Evolutionary conservation across 1,140 invertebrate genomes (phyloP), one percentile per base, ranked within the genome.

Genomic region (Nephotettix cincticeps): DNA sequence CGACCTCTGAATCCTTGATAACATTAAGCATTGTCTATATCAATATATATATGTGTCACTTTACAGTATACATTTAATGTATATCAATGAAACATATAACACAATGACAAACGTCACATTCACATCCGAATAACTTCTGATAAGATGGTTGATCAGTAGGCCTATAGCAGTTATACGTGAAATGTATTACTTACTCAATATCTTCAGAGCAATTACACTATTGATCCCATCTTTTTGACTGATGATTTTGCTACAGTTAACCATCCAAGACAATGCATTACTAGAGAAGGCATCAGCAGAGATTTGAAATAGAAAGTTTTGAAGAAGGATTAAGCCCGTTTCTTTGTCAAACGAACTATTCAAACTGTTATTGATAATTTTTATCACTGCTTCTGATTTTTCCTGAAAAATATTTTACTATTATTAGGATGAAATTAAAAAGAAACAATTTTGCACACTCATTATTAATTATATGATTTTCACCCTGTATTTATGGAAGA

Each of bases 291-390:
- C 56, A 21, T 61, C 56, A 27, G 6, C n/a, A 11, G 56, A 27
- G 9, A 61, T 61, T 27, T 61, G 56, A 9, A 25, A 23, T 27
- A 61, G 23, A 23, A 2, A 61, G 23, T 3, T 14, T 61, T 21
- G 13, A 25, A 61, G 56, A 27, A 61, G 23, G 4, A 29, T 6
- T 21, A 61, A 23, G 4, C 56, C 56, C 25, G 25, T 61, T 61
- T 61, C 56, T 61, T 28, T 61, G 21, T 61, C 56, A 61, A 61
- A 61, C 1, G 56, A 61, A 27, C 25, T 61, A 29, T 61, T 61
- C 11, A 61, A 29, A 25, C 25, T 27, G 25, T 25, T 61, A n/a
- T 61, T 61, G 21, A 61, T 29, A 61, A 6, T 2, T 29, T 61
- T 61, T 25, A 61, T 29, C 1, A 61, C 13, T 25, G 27, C 25